Evolutionary conservation across 2,113 vertebrate genomes (phyloP), one percentile per base, ranked within the genome.

Genomic region (Datnioides undecimradiatus): DNA sequence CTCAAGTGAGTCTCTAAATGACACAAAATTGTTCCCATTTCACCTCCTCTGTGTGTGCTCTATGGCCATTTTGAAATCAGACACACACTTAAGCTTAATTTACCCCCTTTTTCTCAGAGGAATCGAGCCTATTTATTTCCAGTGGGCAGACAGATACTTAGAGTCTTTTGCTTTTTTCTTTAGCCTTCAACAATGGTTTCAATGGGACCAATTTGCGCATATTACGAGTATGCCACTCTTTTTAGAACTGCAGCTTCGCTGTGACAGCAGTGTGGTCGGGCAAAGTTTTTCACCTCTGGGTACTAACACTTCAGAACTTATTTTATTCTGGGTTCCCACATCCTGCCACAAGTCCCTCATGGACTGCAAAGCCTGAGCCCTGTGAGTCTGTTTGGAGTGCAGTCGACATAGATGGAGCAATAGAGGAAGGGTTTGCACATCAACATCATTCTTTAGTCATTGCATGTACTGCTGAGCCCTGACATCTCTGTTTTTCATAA

Each of bases 131-230:
- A 62, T 87, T 90, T 89, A 76, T 89, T 88, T 90, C 75, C 67
- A 79, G 25, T 87, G 34, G 83, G 78, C 54, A 76, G 80, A 79
- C 76, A 41, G 36, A 83, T 80, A 66, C 64, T 87, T 79, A 79
- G 40, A 41, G 57, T 69, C 14, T 79, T 67, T 76, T 14, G 21
- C 21, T 27, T 78, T 82, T 75, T 85, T 43, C 69, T 66, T 69
- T 66, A 74, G 79, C 82, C 45, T 81, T 63, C 79, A 87, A 88
- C 76, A 79, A 40, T 64, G 77, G 88, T 85, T 90, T 92, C 92
- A 68, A 17, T 88, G 90, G 92, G 91, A 90, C 91, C 88, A 88
- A 91, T 93, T 93, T 87, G 76, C 73, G 69, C 78, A 64, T 76
- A 89, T 93, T 91, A 91, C 21, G 17, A 90, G 70, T 57, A 54